Conservation (phyloP, 2,113 vertebrate genomes). For the Caloenas nicobarica region DNA sequence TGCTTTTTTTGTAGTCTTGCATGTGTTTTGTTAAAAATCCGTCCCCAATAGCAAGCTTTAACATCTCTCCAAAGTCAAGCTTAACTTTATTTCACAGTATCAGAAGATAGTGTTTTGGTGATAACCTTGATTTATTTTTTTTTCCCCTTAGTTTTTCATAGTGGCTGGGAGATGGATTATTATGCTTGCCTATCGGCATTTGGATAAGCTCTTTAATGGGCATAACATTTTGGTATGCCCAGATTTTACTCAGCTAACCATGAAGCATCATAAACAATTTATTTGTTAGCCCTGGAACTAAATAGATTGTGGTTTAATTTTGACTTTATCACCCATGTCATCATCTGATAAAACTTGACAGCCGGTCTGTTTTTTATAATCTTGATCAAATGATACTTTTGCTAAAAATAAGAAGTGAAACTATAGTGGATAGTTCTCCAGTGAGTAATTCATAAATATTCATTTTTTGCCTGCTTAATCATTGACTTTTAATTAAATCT, state of each 20-base stretch:
- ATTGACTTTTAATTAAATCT: slow-evolving; percentile 46
- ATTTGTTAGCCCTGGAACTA: slow-evolving; percentile 37
- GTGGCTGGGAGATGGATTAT: slow-evolving; percentile 2
- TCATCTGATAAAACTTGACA: slow-evolving; percentile 47
- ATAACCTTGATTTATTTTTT: not conserved
- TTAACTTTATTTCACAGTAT: not conserved
- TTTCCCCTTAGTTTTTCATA: not conserved
- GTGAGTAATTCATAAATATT: slow-evolving; percentile 39
- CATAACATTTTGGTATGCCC: slow-evolving; percentile 1
- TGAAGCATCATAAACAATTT: slow-evolving; percentile 36
- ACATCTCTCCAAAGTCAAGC: not conserved
- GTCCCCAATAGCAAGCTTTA: not conserved
- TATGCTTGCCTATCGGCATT: not conserved
- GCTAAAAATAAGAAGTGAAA: slow-evolving; percentile 29
- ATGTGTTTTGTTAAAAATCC: slow-evolving; percentile 32
- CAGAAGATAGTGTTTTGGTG: not conserved
- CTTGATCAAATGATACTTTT: slow-evolving; percentile 53
- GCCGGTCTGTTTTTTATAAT: not conserved
- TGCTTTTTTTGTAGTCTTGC: not conserved
- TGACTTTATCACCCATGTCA: slow-evolving; percentile 40
- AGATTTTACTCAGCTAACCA: slow-evolving; percentile 30
- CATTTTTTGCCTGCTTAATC: slow-evolving; percentile 2
- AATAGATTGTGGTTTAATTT: slow-evolving; percentile 40
- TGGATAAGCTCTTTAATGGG: slow-evolving; percentile 27
- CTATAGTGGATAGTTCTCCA: not conserved